A percentile compares a stretch with the other conserved stretches of the same genome.
Evolutionary conservation across 35 echinoderm and acorn worm genomes (phyloP).

Genomic region (Apostichopus japonicus): DNA sequence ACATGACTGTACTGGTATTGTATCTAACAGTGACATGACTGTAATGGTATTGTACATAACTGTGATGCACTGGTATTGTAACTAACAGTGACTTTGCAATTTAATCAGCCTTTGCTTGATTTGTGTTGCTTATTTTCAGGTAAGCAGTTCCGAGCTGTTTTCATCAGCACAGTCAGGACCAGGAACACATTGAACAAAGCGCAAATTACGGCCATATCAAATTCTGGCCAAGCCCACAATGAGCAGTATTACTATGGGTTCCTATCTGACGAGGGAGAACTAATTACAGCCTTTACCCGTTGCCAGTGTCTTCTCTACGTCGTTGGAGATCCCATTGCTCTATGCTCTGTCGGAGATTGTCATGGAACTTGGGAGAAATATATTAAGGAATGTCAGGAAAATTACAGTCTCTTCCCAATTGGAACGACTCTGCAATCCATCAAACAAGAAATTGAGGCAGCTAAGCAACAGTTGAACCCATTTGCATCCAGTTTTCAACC

Average conservation of each 20-base stretch:
- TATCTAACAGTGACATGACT: too few species aligned
- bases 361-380: constrained; percentile 73
- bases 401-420: constrained; percentile 61
- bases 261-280: constrained; percentile 74
- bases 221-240: constrained; percentile 11
- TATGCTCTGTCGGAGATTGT: constrained; percentile 78
- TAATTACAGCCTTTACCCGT: constrained; percentile 85
- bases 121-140: constrained; percentile 48
- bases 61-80: too few species aligned
- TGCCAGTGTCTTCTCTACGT: constrained; percentile 72
- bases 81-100: background rate
- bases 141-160: constrained; percentile 77
- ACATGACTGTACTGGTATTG: too few species aligned
- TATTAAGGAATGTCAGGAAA: constrained; percentile 71
- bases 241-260: constrained; percentile 76
- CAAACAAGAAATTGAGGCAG: background rate
- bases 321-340: constrained; percentile 78
- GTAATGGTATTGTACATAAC: too few species aligned
- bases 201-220: constrained; percentile 68
- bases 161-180: constrained; percentile 91
- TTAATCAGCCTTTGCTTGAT: background rate
- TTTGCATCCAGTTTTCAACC: background rate
- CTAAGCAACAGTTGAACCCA: background rate
- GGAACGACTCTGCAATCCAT: background rate
- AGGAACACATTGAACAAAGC: constrained; percentile 71